Evolutionary conservation across 53 echinoderm and acorn worm species (phyloP), one percentile per base, ranked within the genome.

Genomic region (Hippasteria phrygiana): DNA sequence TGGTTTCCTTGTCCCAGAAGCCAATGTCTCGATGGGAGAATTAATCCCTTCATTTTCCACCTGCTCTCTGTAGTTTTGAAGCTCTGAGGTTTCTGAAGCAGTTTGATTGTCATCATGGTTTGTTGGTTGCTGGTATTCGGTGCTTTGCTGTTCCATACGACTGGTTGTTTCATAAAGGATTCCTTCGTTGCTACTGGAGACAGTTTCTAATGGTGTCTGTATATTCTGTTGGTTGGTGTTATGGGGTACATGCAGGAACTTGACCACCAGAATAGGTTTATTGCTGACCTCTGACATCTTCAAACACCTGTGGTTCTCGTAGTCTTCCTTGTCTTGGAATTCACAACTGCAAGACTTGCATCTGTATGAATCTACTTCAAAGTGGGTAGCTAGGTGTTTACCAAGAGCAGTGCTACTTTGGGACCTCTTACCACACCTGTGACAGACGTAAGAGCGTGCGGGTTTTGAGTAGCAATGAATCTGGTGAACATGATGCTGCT

Each of bases 231-330:
- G 16, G 8, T 2, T 26, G 1, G 4, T 24, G 35, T 1, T 24
- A 10, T 41, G 72, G 3, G 72, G 72, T n/a, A n/a, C n/a, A n/a
- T n/a, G n/a, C 42, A 40, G 46, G 32, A 81, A 81, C 46, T 81
- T 81, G 27, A 81, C 81, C 37, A 81, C 64, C 18, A 81, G 81
- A 16, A 63, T 81, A 32, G 81, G 81, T 28, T 64, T 81, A 40
- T 8, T 34, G 0, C 9, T 24, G 43, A 35, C 37, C 8, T 81
- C 27, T 64, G 33, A 18, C 31, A 13, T 28, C 4, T 79, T 37
- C 7, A 34, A 24, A 64, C 81, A 81, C 16, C 45, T 24, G 18
- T 81, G 81, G 9, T 81, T 32, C 8, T 81, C 36, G 24, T 64
- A 81, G 6, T 20, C 43, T 41, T 18, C 4, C 18, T 5, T 40